These are phyloP conservation scores for Chloroclystis v-ata DNA, from an alignment of 2,888 invertebrate genomes.

Conservation along the genomic window DNA sequence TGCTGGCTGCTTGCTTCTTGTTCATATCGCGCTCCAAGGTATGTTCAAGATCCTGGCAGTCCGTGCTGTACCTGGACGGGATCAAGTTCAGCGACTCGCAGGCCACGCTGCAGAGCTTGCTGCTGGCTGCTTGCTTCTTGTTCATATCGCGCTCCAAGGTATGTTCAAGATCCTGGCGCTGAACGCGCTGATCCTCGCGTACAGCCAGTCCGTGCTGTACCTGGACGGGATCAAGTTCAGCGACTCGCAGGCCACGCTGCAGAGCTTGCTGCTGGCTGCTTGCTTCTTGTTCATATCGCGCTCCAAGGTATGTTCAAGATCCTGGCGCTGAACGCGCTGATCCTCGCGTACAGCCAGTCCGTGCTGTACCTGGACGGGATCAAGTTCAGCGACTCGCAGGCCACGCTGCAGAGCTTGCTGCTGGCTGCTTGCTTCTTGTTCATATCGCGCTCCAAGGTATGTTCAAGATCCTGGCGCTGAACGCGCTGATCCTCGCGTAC, in stretches of 20 bases:
- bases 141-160: no score
- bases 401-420: conserved; percentile 96
- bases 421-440: conserved; percentile 98
- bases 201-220: conserved; percentile 98
- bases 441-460: no score
- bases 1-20: conserved; percentile 97
- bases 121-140: conserved; percentile 97
- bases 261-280: conserved; percentile 95
- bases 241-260: conserved; percentile 98
- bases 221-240: conserved; percentile 98
- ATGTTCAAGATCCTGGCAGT: conserved; percentile 99
- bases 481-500: conserved; percentile 98
- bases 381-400: conserved; percentile 98
- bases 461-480: conserved; percentile 99
- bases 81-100: conserved; percentile 98
- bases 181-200: conserved; percentile 97
- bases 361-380: conserved; percentile 98
- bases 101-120: conserved; percentile 96
- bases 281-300: conserved; percentile 99
- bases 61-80: conserved; percentile 97
- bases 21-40: no score
- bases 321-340: conserved; percentile 96
- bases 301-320: conserved; percentile 99
- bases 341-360: conserved; percentile 98
- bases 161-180: conserved; percentile 99